Conservation (phyloP, 2,888 invertebrate species). For the Drosophila tripunctata region DNA sequence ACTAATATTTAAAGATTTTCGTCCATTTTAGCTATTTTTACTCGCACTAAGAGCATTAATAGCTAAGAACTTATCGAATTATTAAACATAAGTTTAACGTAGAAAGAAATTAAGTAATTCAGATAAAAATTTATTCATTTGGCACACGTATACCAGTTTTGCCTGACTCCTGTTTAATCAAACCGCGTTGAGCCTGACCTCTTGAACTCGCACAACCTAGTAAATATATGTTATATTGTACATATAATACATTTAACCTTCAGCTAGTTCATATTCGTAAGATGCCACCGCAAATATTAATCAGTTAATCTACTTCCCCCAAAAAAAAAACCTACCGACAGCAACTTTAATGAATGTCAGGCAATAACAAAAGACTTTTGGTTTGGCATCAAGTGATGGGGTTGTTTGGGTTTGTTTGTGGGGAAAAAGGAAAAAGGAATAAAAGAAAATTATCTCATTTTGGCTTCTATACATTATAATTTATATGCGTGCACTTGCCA, state of each 20-base stretch:
- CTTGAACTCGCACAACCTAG: constrained; percentile 2
- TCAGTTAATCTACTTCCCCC: constrained; percentile 18
- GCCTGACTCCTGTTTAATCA: constrained; percentile 5
- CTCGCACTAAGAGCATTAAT: too few relatives aligned
- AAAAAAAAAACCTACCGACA: background rate
- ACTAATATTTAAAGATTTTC: too few relatives aligned
- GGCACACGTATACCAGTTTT: constrained; percentile 9
- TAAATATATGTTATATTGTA: too few relatives aligned
- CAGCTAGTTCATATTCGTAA: constrained; percentile 22
- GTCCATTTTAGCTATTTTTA: too few relatives aligned
- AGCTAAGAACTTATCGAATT: too few relatives aligned
- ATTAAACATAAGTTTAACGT: too few relatives aligned
- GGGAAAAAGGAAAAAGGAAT: too few relatives aligned
- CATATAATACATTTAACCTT: background rate
- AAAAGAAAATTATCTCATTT: constrained; percentile 71
- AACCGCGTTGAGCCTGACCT: background rate
- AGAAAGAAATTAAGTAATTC: too few relatives aligned
- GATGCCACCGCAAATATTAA: constrained; percentile 50
- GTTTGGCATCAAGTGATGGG: constrained; percentile 27
- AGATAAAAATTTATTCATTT: constrained; percentile 10
- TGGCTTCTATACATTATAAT: constrained; percentile 27
- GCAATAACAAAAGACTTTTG: constrained; percentile 18
- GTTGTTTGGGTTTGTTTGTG: constrained; percentile 16
- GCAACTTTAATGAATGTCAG: constrained; percentile 30
- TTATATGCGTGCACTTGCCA: constrained; percentile 39